A percentile compares a stretch with the other conserved stretches of the same genome.
Evolutionary conservation across 35 echinoderm and acorn worm species (phyloP).

Genomic region (Lytechinus variegatus): DNA sequence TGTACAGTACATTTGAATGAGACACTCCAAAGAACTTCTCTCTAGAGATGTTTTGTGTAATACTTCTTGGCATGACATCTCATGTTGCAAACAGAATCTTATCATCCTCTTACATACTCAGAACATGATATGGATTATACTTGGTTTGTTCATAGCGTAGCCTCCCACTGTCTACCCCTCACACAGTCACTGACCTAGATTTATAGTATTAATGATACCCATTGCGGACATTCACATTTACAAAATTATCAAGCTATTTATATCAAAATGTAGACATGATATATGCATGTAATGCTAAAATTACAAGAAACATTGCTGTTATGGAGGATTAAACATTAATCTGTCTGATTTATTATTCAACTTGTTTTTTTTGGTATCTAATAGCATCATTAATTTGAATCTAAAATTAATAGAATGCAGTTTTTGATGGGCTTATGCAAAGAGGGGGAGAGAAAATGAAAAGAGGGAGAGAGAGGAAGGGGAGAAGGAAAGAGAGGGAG

Average conservation of each 20-base stretch:
- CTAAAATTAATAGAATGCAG: neutral
- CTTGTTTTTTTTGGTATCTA: neutral
- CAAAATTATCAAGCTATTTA: neutral
- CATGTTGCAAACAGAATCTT: neutral
- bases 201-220: neutral
- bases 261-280: neutral
- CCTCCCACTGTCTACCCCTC: neutral
- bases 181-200: neutral
- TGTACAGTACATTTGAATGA: no score
- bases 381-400: no score
- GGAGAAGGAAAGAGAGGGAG: neutral
- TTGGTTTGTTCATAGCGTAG: neutral
- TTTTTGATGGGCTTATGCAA: neutral
- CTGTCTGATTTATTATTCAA: neutral
- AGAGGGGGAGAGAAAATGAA: neutral
- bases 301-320: neutral
- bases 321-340: neutral
- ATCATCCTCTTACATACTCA: neutral
- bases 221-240: neutral
- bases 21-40: no score
- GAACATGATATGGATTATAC: neutral
- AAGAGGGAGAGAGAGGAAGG: no score
- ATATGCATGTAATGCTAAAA: neutral
- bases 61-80: neutral
- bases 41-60: no score